Base-by-base conservation (phyloP, 1,140 invertebrate genomes). In the Zelostemma sp. region DNA sequence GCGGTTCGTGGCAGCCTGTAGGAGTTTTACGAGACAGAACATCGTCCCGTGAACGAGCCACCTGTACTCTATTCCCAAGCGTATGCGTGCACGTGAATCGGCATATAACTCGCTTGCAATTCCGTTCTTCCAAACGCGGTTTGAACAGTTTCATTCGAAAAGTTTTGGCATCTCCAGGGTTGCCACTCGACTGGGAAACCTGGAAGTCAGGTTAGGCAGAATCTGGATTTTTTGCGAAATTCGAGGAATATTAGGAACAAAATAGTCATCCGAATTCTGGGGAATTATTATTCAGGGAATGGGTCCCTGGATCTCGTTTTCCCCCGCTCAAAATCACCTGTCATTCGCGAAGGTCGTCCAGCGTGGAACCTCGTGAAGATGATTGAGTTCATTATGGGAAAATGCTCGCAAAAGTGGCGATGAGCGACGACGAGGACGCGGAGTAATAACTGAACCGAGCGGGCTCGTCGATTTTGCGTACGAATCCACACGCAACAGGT, bases 341-440 rank as follows among this genome's bases (percentile, higher is more conserved):
- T 31, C 53, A 55, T 71, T 66, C 63, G 50, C 62, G 51, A 54
- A 60, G n/a, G n/a, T n/a, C n/a, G n/a, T n/a, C n/a, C n/a, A n/a
- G 64, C 35, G 14, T 38, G 2, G 2, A 2, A 3, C 2, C 35
- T 38, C 9, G 35, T 11, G 35, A 11, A 31, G 11, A 6, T 31
- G 5, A 31, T 11, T 6, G 28, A 6, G 28, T 71, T 65, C 18
- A 3, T 6, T 2, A 16, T 41, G 8, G 14, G 51, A 63, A 31
- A 11, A 17, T 41, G 38, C 38, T 19, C 47, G 59, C 46, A 67
- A 72, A 67, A 72, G 33, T 56, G 51, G n/a, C 54, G 51, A 50
- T 55, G 68, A 67, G 59, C 50, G 56, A 65, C 68, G 68, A 53
- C 61, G 51, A 21, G 50, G 25, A 56, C 61, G 9, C 14, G 35